phyloP scores from a whole-genome alignment of 2,888 invertebrate genomes.

The Andrena fulva region DNA sequence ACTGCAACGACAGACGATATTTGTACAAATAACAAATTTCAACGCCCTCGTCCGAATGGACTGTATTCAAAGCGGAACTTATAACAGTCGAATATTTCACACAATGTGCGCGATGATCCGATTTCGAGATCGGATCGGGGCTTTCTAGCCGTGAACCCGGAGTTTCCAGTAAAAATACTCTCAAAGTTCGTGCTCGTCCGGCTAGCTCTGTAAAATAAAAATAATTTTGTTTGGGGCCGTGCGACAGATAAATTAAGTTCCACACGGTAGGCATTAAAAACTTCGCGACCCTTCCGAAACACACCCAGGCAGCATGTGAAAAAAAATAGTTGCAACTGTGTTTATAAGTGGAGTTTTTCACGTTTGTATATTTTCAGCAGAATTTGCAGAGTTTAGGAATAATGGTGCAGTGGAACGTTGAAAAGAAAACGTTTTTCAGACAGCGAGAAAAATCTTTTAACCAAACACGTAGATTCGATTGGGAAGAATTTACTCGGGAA shows the following conservation, averaged over 20 bases:
- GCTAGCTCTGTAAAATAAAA: neutral
- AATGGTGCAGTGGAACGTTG: neutral
- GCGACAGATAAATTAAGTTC: constrained; percentile 1
- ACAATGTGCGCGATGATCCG: constrained; percentile 21
- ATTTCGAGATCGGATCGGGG: constrained; percentile 22
- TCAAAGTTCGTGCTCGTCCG: neutral
- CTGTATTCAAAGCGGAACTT: neutral
- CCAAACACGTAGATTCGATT: neutral
- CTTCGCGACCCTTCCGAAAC: constrained; percentile 3
- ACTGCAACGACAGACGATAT: neutral
- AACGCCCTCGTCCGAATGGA: neutral
- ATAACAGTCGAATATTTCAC: constrained; percentile 4
- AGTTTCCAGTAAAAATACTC: neutral
- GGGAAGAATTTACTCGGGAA: neutral
- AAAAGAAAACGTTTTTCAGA: neutral
- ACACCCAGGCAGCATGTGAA: neutral
- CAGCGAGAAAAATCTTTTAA: neutral
- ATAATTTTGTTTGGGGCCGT: neutral
- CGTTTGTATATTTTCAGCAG: neutral
- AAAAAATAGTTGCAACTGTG: neutral
- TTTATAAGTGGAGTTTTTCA: neutral
- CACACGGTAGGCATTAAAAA: neutral
- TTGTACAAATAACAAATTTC: constrained; percentile 22
- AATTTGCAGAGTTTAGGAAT: constrained; percentile 3
- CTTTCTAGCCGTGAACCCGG: neutral